Evolutionary conservation across 53 echinoderm and acorn worm genomes (phyloP).

Genomic region (Patiria pectinifera): DNA sequence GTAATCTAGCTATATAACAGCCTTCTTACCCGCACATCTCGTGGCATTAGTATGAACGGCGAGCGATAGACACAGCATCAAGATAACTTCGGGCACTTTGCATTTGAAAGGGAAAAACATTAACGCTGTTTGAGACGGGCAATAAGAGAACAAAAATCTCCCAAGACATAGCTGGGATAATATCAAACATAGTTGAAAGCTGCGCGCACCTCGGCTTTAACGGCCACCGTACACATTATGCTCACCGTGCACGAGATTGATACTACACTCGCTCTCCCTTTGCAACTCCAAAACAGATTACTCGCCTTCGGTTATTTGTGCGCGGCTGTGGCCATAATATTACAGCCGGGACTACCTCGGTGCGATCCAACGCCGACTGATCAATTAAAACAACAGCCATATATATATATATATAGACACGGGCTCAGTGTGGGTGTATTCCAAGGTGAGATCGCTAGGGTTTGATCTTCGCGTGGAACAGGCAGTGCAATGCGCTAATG

Average conservation of each 20-base stretch:
- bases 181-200: slow-evolving; percentile 6
- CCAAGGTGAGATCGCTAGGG: slow-evolving; percentile 25
- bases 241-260: background rate
- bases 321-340: slow-evolving; percentile 23
- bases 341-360: background rate
- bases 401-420: no score
- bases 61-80: background rate
- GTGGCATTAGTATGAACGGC: background rate
- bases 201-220: background rate
- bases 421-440: background rate
- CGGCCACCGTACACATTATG: background rate
- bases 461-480: background rate
- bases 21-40: slow-evolving; percentile 8
- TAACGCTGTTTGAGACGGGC: background rate
- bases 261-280: background rate
- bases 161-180: background rate
- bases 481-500: background rate
- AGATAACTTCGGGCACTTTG: slow-evolving; percentile 7
- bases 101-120: slow-evolving; percentile 15
- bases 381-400: slow-evolving; percentile 58
- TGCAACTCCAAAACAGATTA: slow-evolving; percentile 27
- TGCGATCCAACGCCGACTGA: slow-evolving; percentile 9
- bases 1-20: background rate
- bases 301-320: slow-evolving; percentile 38
- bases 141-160: background rate